Evolutionary conservation across 2,113 vertebrate genomes (phyloP).

Genomic region (Laticauda colubrina): DNA sequence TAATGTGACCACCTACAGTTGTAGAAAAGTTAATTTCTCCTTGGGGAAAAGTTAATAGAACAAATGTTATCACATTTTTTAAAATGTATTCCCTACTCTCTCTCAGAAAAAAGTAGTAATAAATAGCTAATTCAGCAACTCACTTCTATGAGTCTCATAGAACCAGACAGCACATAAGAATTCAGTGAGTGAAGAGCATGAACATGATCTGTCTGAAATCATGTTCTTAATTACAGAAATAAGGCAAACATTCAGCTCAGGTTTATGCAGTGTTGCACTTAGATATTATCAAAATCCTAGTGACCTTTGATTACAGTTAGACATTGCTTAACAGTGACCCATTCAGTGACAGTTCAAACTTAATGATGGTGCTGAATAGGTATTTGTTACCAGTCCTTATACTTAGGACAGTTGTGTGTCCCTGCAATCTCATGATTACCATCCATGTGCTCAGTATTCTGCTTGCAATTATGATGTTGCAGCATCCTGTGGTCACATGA

Average conservation of each 20-base stretch:
- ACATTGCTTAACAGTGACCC: background rate
- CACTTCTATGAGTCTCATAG: background rate
- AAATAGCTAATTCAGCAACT: background rate
- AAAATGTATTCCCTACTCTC: background rate
- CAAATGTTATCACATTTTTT: background rate
- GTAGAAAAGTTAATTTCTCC: slow-evolving; percentile 17
- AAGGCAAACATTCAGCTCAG: background rate
- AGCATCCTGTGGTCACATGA: background rate
- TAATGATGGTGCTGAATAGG: background rate
- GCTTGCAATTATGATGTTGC: background rate
- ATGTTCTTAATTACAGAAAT: background rate
- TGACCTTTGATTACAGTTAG: background rate
- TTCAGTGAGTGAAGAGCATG: background rate
- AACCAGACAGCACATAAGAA: background rate
- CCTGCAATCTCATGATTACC: background rate
- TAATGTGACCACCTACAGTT: background rate
- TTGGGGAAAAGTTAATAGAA: slow-evolving; percentile 12
- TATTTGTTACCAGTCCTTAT: background rate
- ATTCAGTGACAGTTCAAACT: background rate
- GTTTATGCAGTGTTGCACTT: background rate
- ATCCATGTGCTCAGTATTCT: background rate
- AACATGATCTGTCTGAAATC: background rate
- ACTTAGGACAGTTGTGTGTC: background rate
- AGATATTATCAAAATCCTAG: background rate
- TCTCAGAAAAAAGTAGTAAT: background rate